A percentile compares a stretch with the other conserved stretches of the same genome.
Conservation (phyloP, 37 sponge, comb jelly and placozoan species). For the Diacarnus erythraeanus region DNA sequence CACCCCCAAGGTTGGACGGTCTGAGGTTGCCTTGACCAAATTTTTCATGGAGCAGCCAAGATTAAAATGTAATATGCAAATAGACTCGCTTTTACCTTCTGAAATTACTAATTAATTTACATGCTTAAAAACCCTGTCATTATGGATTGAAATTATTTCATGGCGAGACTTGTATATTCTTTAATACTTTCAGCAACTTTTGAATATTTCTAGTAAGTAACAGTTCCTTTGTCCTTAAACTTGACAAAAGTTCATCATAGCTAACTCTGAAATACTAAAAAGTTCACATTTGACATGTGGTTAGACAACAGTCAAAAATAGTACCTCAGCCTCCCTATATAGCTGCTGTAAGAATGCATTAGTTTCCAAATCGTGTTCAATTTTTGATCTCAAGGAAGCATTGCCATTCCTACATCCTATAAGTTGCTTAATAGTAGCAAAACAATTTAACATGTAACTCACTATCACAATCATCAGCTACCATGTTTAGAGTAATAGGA, state of each 20-base stretch:
- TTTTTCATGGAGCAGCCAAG: too few species aligned
- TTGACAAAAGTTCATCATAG: not conserved
- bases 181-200: not conserved
- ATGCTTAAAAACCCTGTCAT: too few species aligned
- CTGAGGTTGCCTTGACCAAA: too few species aligned
- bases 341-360: conserved; percentile 9
- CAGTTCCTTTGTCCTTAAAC: not conserved
- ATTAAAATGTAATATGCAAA: too few species aligned
- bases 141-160: too few species aligned
- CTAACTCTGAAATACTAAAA: not conserved
- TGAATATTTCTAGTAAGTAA: not conserved
- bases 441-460: not conserved
- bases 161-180: not conserved
- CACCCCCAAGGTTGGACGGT: too few species aligned
- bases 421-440: too few species aligned
- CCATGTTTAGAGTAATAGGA: not conserved
- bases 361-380: not conserved
- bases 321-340: conserved; percentile 7
- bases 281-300: not conserved
- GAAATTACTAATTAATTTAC: too few species aligned
- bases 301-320: not conserved
- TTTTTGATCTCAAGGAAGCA: not conserved
- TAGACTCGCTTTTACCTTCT: too few species aligned
- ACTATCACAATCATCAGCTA: not conserved
- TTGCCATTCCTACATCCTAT: not conserved